Conservation (phyloP, 2,888 invertebrate species). For the Arenicola marina region DNA sequence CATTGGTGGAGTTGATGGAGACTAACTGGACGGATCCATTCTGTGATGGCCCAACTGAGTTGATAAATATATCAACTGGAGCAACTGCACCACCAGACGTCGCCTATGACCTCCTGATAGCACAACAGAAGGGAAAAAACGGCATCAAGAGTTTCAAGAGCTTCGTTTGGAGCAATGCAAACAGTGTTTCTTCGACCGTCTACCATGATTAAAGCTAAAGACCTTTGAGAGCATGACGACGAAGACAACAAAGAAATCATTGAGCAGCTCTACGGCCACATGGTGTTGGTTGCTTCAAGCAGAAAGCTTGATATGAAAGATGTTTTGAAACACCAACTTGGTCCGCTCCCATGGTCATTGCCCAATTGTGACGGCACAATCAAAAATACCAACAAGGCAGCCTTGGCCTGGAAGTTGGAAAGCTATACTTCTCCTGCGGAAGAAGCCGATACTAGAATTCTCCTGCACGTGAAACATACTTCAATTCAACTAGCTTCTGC, state of each 20-base stretch:
- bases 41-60: conserved; percentile 7
- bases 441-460: no score
- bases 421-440: conserved; percentile 17
- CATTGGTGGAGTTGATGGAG: conserved; percentile 9
- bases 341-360: conserved; percentile 27
- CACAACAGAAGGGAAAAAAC: conserved; percentile 20
- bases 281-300: neutral
- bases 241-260: neutral
- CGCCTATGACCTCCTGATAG: conserved; percentile 20
- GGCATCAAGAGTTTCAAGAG: conserved; percentile 23
- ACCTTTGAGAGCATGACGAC: neutral
- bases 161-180: conserved; percentile 15
- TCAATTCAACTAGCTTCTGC: no score
- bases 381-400: conserved; percentile 23
- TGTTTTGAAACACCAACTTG: conserved; percentile 22
- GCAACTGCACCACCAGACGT: conserved; percentile 17
- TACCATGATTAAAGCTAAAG: conserved; percentile 1
- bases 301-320: conserved; percentile 9
- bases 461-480: no score
- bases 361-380: conserved; percentile 21
- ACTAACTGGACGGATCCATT: conserved; percentile 22
- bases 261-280: neutral
- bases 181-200: neutral
- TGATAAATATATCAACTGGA: conserved; percentile 14
- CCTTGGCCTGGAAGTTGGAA: conserved; percentile 14